Conservation (phyloP, 2,113 vertebrate genomes). For the Eudyptes chrysolophus region DNA sequence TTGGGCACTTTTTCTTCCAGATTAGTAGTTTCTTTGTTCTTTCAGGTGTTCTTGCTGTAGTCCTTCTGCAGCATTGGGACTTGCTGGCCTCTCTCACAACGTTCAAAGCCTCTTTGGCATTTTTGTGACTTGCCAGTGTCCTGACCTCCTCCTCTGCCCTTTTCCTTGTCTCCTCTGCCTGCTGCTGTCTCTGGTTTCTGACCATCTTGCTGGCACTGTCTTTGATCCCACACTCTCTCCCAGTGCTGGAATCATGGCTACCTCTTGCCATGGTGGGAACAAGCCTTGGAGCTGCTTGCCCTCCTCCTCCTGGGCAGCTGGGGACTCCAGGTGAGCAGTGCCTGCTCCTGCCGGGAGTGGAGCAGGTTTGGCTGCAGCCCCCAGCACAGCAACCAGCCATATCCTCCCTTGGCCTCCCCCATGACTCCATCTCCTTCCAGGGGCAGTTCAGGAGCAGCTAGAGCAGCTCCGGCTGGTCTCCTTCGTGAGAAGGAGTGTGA, state of each 20-base stretch:
- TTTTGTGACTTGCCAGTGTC: background rate
- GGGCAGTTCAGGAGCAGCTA: background rate
- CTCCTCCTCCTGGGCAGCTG: background rate
- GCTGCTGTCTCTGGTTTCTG: background rate
- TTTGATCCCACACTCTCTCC: background rate
- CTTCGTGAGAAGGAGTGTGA: background rate
- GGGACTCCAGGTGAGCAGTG: background rate
- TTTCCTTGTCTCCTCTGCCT: background rate
- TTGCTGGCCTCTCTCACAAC: background rate
- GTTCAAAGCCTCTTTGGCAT: background rate
- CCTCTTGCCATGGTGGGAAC: background rate
- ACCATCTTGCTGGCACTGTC: background rate
- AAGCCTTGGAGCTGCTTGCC: background rate
- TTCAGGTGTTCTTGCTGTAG: background rate
- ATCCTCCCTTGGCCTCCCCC: background rate
- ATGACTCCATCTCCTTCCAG: background rate
- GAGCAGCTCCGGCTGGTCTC: background rate
- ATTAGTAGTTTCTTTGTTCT: background rate
- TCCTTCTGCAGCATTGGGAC: background rate
- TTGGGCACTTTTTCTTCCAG: background rate
- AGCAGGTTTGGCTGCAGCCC: background rate
- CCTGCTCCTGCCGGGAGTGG: background rate
- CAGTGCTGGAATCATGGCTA: background rate
- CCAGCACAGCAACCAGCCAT: background rate
- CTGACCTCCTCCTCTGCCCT: background rate